A percentile compares a stretch with the other conserved stretches of the same genome.
These are phyloP conservation scores for Stegastes partitus DNA, from an alignment of 2,113 vertebrate species.

Conservation along the genomic window DNA sequence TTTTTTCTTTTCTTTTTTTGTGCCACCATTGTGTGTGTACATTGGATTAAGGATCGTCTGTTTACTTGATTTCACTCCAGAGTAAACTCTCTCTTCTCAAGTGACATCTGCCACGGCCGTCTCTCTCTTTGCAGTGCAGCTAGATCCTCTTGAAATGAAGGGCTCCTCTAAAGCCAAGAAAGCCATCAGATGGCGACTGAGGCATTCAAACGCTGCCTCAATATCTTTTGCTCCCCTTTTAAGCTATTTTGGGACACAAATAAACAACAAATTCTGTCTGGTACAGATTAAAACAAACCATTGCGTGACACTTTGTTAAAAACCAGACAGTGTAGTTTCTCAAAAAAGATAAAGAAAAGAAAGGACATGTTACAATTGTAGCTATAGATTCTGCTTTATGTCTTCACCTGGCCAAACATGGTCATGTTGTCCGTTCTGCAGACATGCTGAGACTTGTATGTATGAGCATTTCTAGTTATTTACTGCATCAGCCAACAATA, in stretches of 20 bases:
- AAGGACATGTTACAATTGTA: background rate
- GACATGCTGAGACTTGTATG: no score
- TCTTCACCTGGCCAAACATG: no score
- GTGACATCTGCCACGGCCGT: slow-evolving; percentile 53
- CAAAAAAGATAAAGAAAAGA: background rate
- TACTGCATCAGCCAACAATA: no score
- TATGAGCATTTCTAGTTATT: no score
- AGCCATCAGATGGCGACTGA: slow-evolving; percentile 27
- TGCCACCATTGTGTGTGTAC: slow-evolving; percentile 37
- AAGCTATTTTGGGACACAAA: slow-evolving; percentile 41
- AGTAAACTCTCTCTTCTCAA: slow-evolving; percentile 48
- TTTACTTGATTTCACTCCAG: slow-evolving; percentile 52
- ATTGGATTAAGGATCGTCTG: slow-evolving; percentile 37
- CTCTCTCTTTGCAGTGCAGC: slow-evolving; percentile 48
- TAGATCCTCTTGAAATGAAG: slow-evolving; percentile 49
- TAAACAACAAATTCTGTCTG: slow-evolving; percentile 16
- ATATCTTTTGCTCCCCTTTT: slow-evolving; percentile 31
- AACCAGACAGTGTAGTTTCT: background rate
- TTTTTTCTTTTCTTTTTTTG: slow-evolving; percentile 10
- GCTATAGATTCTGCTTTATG: background rate
- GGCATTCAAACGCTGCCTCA: slow-evolving; percentile 27
- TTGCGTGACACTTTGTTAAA: background rate
- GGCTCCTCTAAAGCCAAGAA: slow-evolving; percentile 34
- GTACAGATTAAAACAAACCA: background rate
- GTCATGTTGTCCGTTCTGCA: no score